A percentile compares a stretch with the other conserved stretches of the same genome.
Evolutionary conservation across 2,113 vertebrate genomes (phyloP).

Genomic region (Trichechus manatus): DNA sequence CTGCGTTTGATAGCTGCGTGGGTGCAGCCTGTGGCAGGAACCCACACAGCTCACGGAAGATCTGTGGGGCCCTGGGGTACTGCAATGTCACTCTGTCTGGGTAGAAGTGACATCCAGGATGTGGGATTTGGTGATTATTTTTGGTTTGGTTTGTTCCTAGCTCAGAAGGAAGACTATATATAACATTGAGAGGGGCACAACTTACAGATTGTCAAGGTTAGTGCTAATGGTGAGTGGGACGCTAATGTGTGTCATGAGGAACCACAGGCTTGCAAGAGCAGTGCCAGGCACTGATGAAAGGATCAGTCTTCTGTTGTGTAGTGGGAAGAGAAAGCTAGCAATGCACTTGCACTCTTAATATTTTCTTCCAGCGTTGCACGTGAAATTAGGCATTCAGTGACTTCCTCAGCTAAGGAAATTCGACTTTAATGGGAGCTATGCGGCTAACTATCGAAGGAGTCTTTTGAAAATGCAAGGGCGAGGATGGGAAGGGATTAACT

Average conservation of each 20-base stretch:
- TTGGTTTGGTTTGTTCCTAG: conserved; percentile 77
- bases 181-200: conserved; percentile 72
- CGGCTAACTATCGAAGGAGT: conserved; percentile 67
- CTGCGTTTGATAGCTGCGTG: conserved; percentile 72
- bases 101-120: conserved; percentile 82
- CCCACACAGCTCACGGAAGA: conserved; percentile 77
- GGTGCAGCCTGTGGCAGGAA: conserved; percentile 78
- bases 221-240: conserved; percentile 69
- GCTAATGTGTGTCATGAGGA: conserved; percentile 56
- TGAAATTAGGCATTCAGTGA: conserved; percentile 74
- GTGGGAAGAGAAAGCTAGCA: conserved; percentile 61
- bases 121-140: conserved; percentile 84
- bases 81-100: conserved; percentile 73
- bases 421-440: conserved; percentile 72
- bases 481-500: conserved; percentile 68
- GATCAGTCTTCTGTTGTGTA: conserved; percentile 72
- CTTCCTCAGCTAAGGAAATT: conserved; percentile 74
- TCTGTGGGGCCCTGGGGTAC: conserved; percentile 69
- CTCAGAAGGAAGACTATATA: conserved; percentile 77
- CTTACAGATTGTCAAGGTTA: conserved; percentile 73
- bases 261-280: conserved; percentile 47
- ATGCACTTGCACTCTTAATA: conserved; percentile 59
- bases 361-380: conserved; percentile 64
- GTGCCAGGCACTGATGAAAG: conserved; percentile 17
- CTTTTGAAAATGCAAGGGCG: conserved; percentile 71